Evolutionary conservation across 1,140 invertebrate species (phyloP).

Genomic region (Macrotrachela quadricornifera): DNA sequence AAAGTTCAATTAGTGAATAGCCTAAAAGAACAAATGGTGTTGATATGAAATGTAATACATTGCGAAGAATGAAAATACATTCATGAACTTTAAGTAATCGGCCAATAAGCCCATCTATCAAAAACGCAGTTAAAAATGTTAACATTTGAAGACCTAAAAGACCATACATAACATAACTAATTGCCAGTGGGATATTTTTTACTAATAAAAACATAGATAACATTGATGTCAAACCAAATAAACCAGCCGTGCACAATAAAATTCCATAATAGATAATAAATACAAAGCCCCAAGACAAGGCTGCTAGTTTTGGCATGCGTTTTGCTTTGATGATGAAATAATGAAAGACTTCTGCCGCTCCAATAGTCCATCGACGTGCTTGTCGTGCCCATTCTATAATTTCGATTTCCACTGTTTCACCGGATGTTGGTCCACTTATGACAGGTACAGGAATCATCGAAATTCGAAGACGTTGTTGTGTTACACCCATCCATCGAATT

Average conservation of each 20-base stretch:
- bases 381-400: slow-evolving; percentile 16
- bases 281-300: slow-evolving; percentile 11
- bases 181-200: no score
- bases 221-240: no score
- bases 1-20: no score
- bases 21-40: no score
- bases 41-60: no score
- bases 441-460: slow-evolving; percentile 12
- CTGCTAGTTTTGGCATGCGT: slow-evolving; percentile 10
- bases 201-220: no score
- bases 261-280: slow-evolving; percentile 15
- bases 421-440: slow-evolving; percentile 13
- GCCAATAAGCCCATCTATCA: no score
- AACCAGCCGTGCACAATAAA: slow-evolving; percentile 12
- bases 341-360: slow-evolving; percentile 15
- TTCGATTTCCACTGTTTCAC: slow-evolving; percentile 10
- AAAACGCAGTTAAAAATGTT: no score
- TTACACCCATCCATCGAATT: slow-evolving; percentile 14
- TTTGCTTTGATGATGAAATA: slow-evolving; percentile 15
- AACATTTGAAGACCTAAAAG: no score
- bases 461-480: slow-evolving; percentile 11
- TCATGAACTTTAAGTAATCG: no score
- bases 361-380: slow-evolving; percentile 15
- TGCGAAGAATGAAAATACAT: no score
- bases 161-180: no score